Base-by-base conservation (phyloP, 2,113 vertebrate genomes). In the Trichomycterus rosablanca region DNA sequence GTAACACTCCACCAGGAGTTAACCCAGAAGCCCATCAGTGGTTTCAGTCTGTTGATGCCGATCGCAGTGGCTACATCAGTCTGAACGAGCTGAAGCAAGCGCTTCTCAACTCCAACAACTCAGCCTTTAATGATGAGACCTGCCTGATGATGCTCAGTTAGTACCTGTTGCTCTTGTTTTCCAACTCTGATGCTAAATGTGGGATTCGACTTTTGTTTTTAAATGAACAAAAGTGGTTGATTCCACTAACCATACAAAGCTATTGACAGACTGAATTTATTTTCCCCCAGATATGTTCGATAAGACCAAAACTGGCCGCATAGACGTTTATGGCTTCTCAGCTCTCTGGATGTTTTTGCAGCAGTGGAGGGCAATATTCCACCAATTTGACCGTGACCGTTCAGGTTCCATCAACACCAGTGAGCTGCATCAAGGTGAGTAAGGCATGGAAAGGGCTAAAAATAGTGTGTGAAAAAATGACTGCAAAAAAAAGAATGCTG, bases 91-190 rank as follows among this genome's bases (percentile, higher is more conserved):
- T 98, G 54, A 92, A 91, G 65, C 93, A 94, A 78, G 94, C 95
- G 0, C 89, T 98, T 2, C 80, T 95, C 75, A 98, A 97, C 83
- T 91, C 90, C 76, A 97, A 98, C 84, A 94, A 91, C 90, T 91
- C 94, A 0, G 39, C 87, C 0, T 98, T 98, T 81, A 93, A 89
- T 1, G 94, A 97, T 0, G 93, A 98, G 78, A 97, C 92, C 1
- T 97, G 95, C 70, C 78, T 90, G 52, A 89, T 97, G 87, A 94
- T 98, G 94, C 88, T 97, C 68, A 98, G 94, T 98, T 77, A 93
- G 95, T 89, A 44, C 16, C 22, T 3, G 10, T 43, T 18, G 22
- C 56, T 40, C 14, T 19, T 7, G 18, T 23, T 16, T 32, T n/a
- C n/a, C n/a, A n/a, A n/a, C n/a, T n/a, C n/a, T n/a, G n/a, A n/a